These are phyloP conservation scores for Steinernema carpocapsae DNA, from an alignment of 2,888 invertebrate genomes.

Conservation along the genomic window DNA sequence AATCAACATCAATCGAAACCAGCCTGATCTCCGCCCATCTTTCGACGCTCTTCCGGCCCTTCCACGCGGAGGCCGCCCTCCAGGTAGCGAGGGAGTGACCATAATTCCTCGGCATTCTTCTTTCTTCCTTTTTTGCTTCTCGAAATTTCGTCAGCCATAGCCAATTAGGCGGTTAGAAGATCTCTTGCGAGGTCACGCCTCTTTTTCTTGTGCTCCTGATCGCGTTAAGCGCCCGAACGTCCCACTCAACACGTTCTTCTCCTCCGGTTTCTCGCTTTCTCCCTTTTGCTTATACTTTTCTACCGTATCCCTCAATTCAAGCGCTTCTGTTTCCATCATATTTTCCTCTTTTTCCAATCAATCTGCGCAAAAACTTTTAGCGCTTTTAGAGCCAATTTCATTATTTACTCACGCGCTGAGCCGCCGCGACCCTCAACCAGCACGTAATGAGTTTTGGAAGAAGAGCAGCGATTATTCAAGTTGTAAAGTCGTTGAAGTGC, in stretches of 20 bases:
- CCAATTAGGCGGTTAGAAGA: constrained; percentile 19
- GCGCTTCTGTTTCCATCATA: too few species aligned
- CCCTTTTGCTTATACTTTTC: neutral
- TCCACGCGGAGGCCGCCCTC: neutral
- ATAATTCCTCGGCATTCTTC: neutral
- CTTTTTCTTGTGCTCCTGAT: constrained; percentile 23
- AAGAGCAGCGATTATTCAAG: constrained; percentile 30
- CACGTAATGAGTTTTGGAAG: constrained; percentile 33
- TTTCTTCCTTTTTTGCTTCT: neutral
- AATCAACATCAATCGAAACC: too few species aligned
- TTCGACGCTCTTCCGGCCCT: neutral
- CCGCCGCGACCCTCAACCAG: constrained; percentile 19
- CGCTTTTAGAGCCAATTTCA: constrained; percentile 34
- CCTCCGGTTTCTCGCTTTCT: neutral
- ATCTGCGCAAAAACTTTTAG: constrained; percentile 10
- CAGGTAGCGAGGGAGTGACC: neutral
- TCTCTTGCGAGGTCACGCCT: neutral
- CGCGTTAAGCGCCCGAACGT: constrained; percentile 16
- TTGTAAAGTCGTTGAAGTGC: constrained; percentile 20
- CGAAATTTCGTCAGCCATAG: neutral
- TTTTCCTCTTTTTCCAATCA: neutral
- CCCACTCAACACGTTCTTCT: constrained; percentile 23
- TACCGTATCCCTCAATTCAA: neutral
- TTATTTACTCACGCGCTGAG: constrained; percentile 33
- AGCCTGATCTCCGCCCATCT: too few species aligned